A percentile compares a stretch with the other conserved stretches of the same genome.
Conservation (phyloP, 2,113 vertebrate genomes). For the Dermatemys mawii region DNA sequence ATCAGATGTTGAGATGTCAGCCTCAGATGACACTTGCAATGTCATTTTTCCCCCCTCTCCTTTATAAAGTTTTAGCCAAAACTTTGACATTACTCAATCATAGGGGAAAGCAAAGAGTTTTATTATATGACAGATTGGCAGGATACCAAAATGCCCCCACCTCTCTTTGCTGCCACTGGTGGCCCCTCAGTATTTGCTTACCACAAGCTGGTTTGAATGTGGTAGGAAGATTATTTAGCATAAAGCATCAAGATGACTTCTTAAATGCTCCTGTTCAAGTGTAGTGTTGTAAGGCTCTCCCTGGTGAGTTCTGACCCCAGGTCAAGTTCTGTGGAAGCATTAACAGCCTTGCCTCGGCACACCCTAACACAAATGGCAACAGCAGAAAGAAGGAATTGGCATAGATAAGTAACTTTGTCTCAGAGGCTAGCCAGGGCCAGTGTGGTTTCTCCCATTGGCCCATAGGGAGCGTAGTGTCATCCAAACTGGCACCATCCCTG, state of each 20-base stretch:
- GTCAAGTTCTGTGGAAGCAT: neutral
- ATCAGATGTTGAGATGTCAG: accelerated
- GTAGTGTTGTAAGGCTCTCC: accelerated
- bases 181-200: neutral
- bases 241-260: neutral
- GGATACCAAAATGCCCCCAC: neutral
- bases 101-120: neutral
- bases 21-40: neutral
- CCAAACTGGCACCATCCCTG: neutral
- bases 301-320: neutral
- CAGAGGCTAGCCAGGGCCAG: neutral
- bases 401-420: neutral
- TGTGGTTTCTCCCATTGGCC: neutral
- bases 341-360: neutral
- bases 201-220: neutral
- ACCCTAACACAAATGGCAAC: neutral
- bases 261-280: accelerated
- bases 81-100: accelerated
- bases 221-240: accelerated
- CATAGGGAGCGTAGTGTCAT: too few relatives aligned
- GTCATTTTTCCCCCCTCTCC: accelerated
- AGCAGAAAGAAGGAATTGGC: neutral
- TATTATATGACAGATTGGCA: accelerated
- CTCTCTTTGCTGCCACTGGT: neutral
- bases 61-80: neutral